Evolutionary conservation across 2,888 invertebrate genomes (phyloP), one percentile per base, ranked within the genome.

Genomic region (Ditula angustiorana): DNA sequence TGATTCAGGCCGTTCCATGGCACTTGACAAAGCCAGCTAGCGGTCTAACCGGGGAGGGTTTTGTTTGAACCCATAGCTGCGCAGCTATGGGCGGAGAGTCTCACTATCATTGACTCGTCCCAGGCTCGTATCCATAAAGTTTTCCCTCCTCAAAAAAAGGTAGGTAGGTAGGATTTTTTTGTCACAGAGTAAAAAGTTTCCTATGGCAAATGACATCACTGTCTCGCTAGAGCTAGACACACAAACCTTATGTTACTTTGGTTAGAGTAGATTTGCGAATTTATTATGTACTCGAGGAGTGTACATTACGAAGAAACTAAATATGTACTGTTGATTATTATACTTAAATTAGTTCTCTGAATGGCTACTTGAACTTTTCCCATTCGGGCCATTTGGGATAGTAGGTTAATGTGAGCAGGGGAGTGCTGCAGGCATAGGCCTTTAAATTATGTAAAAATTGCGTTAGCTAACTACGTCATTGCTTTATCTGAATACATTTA

Each of bases 391-490:
- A 53, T 53, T 58, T 66, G 24, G 66, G 52, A 58, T 66, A 61
- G 37, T 66, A 58, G 66, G 66, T 61, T 66, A 66, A 66, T 66
- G 61, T 53, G n/a, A n/a, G n/a, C n/a, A n/a, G n/a, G n/a, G n/a
- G n/a, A n/a, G n/a, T n/a, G n/a, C n/a, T n/a, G n/a, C n/a, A n/a
- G n/a, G n/a, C n/a, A n/a, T n/a, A n/a, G n/a, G 44, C 41, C 26
- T 37, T 13, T 56, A 26, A 16, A 10, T 16, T 11, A 58, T 58
- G 33, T 58, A 47, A 47, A 47, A 58, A 58, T 56, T 47, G 44
- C 19, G 44, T 19, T 47, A 47, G 47, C 30, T 28, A 49, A 30
- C 47, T 58, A 58, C 28, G 21, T 3, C 44, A 37, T 41, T 4
- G 0, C 8, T 1, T 8, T 41, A 41, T 37, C 37, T 37, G 13